These are phyloP conservation scores for Betta splendens DNA, from an alignment of 2,797 vertebrate species.

Conservation along the genomic window DNA sequence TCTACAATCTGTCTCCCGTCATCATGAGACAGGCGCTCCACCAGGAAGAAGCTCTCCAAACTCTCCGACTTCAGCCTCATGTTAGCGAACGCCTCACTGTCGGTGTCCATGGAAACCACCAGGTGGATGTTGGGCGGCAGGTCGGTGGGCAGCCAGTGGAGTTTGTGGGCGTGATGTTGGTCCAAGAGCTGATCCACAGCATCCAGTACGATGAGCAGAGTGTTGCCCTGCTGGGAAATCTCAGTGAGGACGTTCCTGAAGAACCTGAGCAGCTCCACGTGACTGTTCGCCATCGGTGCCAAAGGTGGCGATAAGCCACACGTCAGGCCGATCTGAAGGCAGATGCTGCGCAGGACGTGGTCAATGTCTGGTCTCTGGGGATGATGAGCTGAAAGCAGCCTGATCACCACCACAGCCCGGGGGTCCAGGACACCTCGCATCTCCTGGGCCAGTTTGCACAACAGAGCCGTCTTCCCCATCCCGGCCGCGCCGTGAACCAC, in stretches of 20 bases:
- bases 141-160: conserved; percentile 80
- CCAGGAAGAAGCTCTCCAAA: conserved; percentile 68
- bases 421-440: conserved; percentile 63
- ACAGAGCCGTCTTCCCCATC: conserved; percentile 83
- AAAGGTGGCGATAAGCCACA: conserved; percentile 72
- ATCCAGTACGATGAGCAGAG: conserved; percentile 82
- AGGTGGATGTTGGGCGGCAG: conserved; percentile 82
- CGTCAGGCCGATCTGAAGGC: conserved; percentile 80
- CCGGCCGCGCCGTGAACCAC: conserved; percentile 79
- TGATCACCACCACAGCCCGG: conserved; percentile 61
- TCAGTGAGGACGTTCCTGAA: conserved; percentile 76
- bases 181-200: conserved; percentile 78
- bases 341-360: conserved; percentile 77
- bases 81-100: conserved; percentile 54
- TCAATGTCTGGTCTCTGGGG: conserved; percentile 72
- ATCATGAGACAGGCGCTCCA: conserved; percentile 67
- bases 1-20: conserved; percentile 76
- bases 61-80: conserved; percentile 47
- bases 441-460: conserved; percentile 79
- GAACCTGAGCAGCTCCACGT: conserved; percentile 70
- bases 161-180: conserved; percentile 40
- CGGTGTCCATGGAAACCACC: conserved; percentile 75
- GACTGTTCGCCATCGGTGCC: conserved; percentile 55
- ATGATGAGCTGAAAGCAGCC: conserved; percentile 78
- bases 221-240: conserved; percentile 71